Conservation (phyloP, 2,113 vertebrate species). For the Mobula hypostoma region DNA sequence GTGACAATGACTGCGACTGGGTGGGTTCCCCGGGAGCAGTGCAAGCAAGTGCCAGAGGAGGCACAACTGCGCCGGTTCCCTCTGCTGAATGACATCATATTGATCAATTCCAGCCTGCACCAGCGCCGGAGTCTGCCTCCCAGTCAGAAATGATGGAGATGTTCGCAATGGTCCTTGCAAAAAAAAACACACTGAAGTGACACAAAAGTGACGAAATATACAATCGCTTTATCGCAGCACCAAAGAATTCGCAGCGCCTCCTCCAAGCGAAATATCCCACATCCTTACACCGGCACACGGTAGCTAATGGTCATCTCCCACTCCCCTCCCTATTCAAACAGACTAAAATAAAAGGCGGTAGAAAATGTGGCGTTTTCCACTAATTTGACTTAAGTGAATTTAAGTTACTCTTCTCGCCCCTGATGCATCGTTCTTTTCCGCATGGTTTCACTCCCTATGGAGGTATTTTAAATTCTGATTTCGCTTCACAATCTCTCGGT, state of each 20-base stretch:
- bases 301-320: not conserved
- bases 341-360: not conserved
- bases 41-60: not conserved
- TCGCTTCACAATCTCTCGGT: not conserved
- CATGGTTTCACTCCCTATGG: not conserved
- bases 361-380: not conserved
- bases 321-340: not conserved
- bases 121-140: not conserved
- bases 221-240: not conserved
- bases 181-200: not conserved
- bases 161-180: not conserved
- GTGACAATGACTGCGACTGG: not conserved
- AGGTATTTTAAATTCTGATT: not conserved
- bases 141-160: not conserved
- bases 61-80: not conserved
- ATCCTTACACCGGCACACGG: not conserved
- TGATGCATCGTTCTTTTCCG: not conserved
- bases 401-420: not conserved
- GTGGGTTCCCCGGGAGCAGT: not conserved
- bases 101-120: constrained; percentile 24
- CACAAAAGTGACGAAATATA: not conserved
- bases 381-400: not conserved
- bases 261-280: not conserved
- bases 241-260: not conserved
- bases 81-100: constrained; percentile 20